Percentiles rank a stretch among this genome's conserved stretches.
Evolutionary conservation across 2,113 vertebrate genomes (phyloP).

Genomic region (Silurus glanis): DNA sequence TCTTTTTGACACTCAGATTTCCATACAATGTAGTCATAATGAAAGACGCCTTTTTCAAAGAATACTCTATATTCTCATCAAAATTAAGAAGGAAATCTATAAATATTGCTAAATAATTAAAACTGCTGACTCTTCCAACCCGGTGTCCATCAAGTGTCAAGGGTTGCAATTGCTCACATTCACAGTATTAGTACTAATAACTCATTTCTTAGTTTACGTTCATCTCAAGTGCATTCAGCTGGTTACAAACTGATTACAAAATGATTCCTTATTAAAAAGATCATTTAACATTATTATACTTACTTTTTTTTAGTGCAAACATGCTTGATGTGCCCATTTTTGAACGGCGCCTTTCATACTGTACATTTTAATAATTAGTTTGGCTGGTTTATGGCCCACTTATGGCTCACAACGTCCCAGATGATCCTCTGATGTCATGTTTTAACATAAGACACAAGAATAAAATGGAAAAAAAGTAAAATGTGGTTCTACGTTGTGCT

Average conservation of each 20-base stretch:
- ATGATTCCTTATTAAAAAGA: not conserved
- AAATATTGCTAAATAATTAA: too few relatives aligned
- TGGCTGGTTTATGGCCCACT: constrained; percentile 32
- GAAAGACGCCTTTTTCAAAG: too few relatives aligned
- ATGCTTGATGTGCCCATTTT: constrained; percentile 41
- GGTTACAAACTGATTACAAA: not conserved
- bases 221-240: too few relatives aligned
- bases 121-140: too few relatives aligned
- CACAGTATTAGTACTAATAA: too few relatives aligned
- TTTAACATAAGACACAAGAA: not conserved
- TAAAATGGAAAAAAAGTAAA: not conserved
- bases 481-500: not conserved
- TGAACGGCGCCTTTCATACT: not conserved
- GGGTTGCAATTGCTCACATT: too few relatives aligned
- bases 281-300: not conserved
- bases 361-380: constrained; percentile 30
- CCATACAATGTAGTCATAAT: too few relatives aligned
- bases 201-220: too few relatives aligned
- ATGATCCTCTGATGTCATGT: not conserved
- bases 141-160: too few relatives aligned
- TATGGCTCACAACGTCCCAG: constrained; percentile 14
- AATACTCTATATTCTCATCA: too few relatives aligned
- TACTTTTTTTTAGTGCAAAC: not conserved
- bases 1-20: too few relatives aligned
- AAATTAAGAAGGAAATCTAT: too few relatives aligned